Conservation (phyloP, 2,888 invertebrate genomes). For the Acheta domesticus region DNA sequence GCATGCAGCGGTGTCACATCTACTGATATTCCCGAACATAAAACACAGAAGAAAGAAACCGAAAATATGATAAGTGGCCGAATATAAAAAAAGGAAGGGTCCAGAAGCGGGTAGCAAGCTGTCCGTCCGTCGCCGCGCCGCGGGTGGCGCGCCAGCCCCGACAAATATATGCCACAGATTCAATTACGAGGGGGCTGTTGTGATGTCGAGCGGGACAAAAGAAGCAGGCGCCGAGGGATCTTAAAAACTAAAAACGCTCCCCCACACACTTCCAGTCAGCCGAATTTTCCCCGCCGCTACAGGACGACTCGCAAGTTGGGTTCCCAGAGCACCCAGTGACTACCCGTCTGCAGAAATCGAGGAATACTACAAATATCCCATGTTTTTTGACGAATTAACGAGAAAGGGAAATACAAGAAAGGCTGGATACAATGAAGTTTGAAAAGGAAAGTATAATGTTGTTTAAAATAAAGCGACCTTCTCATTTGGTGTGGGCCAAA, state of each 20-base stretch:
- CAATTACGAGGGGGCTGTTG: not conserved
- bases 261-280: not conserved
- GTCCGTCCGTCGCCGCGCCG: conserved; percentile 18
- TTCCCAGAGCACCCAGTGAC: not conserved
- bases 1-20: not conserved
- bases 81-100: not conserved
- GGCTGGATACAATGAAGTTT: too few relatives aligned
- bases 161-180: conserved; percentile 7
- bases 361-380: too few relatives aligned
- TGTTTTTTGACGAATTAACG: too few relatives aligned
- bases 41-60: not conserved
- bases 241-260: conserved; percentile 4
- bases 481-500: too few relatives aligned
- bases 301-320: not conserved
- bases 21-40: not conserved
- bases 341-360: not conserved
- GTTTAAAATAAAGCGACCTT: too few relatives aligned
- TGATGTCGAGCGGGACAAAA: conserved; percentile 8
- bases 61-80: conserved; percentile 18
- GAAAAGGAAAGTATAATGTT: too few relatives aligned
- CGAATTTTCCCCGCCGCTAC: conserved; percentile 2
- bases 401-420: too few relatives aligned
- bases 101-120: not conserved
- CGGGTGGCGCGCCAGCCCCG: not conserved
- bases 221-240: not conserved